phyloP scores from a whole-genome alignment of 2,113 vertebrate genomes.

The Tenebrosternarchus preto region DNA sequence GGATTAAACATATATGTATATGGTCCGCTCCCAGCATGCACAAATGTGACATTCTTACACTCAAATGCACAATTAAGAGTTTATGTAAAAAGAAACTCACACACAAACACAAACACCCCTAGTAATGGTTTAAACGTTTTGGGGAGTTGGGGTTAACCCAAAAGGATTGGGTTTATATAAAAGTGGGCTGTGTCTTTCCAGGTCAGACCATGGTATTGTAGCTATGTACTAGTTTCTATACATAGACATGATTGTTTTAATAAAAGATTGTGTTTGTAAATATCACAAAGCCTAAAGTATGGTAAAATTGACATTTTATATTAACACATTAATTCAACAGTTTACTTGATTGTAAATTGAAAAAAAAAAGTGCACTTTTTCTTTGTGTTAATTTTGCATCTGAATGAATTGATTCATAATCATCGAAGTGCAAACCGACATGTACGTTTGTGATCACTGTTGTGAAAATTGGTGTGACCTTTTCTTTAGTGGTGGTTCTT shows the following conservation, averaged over 20 bases:
- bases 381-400: background rate
- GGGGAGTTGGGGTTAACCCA: background rate
- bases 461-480: conserved; percentile 72
- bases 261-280: conserved; percentile 7
- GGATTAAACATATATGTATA: too few relatives aligned
- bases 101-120: too few relatives aligned
- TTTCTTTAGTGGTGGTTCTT: conserved; percentile 70
- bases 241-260: conserved; percentile 29
- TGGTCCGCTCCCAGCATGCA: too few relatives aligned
- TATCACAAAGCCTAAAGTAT: background rate
- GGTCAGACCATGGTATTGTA: conserved; percentile 18
- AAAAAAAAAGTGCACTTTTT: background rate
- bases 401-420: conserved; percentile 16
- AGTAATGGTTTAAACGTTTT: background rate
- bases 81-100: too few relatives aligned
- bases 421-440: conserved; percentile 2
- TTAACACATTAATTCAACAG: conserved; percentile 6
- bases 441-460: conserved; percentile 51
- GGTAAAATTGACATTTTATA: conserved; percentile 17
- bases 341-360: background rate
- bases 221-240: conserved; percentile 43
- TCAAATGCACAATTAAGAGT: too few relatives aligned
- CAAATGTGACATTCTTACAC: too few relatives aligned
- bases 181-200: conserved; percentile 23
- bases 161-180: background rate